Evolutionary conservation across 2,113 vertebrate genomes (phyloP).

Genomic region (Acrocephalus kingi): DNA sequence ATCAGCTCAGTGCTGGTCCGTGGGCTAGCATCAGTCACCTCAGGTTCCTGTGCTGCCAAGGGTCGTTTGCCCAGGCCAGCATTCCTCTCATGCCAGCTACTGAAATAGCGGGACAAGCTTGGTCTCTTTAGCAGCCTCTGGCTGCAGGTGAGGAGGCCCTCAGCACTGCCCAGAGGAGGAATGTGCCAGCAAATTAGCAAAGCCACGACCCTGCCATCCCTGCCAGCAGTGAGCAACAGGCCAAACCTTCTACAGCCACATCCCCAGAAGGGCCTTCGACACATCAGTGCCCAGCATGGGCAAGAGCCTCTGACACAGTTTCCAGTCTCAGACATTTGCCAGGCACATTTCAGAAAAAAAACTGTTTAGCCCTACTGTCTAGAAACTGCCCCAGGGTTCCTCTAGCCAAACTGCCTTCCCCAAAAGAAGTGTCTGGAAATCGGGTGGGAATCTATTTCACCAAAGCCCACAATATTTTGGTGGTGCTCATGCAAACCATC

Average conservation of each 20-base stretch:
- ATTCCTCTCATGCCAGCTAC: background rate
- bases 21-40: background rate
- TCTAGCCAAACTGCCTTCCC: background rate
- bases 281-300: background rate
- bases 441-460: background rate
- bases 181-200: background rate
- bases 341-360: background rate
- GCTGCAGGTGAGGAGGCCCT: background rate
- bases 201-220: background rate
- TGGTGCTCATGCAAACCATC: background rate
- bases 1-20: rapidly evolving
- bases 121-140: background rate
- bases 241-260: background rate
- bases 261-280: background rate
- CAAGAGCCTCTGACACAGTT: background rate
- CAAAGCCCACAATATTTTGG: background rate
- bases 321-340: background rate
- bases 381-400: background rate
- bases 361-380: background rate
- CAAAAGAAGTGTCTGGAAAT: background rate
- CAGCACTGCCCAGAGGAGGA: background rate
- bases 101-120: rapidly evolving
- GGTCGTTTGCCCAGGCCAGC: background rate
- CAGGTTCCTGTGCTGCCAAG: background rate
- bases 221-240: rapidly evolving